phyloP scores from a whole-genome alignment of 2,888 invertebrate species.

The Vanessa cardui region DNA sequence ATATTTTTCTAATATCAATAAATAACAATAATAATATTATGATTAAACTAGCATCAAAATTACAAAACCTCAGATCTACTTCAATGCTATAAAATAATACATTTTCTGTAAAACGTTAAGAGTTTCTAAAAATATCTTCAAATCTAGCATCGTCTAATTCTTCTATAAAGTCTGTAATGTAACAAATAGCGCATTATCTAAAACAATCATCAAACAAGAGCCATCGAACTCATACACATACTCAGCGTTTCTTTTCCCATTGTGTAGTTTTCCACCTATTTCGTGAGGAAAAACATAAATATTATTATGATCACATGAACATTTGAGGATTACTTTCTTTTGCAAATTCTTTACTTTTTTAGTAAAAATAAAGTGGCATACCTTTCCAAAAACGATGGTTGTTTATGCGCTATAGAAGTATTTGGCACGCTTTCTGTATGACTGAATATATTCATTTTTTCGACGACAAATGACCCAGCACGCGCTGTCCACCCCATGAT shows the following conservation, averaged over 20 bases:
- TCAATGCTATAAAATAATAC: slow-evolving; percentile 24
- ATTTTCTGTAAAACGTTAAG: slow-evolving; percentile 14
- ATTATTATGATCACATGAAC: slow-evolving; percentile 24
- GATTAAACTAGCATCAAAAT: slow-evolving; percentile 24
- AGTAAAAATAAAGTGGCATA: slow-evolving; percentile 40
- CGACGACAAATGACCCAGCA: slow-evolving; percentile 91
- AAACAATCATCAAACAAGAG: slow-evolving; percentile 40
- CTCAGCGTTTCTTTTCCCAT: slow-evolving; percentile 57
- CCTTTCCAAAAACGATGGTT: slow-evolving; percentile 80
- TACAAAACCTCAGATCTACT: slow-evolving; percentile 26
- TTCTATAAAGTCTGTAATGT: slow-evolving; percentile 27
- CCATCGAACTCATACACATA: slow-evolving; percentile 50
- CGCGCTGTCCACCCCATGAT: slow-evolving; percentile 90
- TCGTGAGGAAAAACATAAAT: slow-evolving; percentile 48
- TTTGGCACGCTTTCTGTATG: slow-evolving; percentile 76
- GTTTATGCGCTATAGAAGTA: slow-evolving; percentile 72
- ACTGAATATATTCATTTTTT: slow-evolving; percentile 87
- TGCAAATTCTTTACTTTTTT: too few relatives aligned
- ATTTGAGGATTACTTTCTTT: too few relatives aligned
- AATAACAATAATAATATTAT: slow-evolving; percentile 1
- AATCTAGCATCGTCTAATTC: slow-evolving; percentile 36
- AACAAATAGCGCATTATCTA: slow-evolving; percentile 35
- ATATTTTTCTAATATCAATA: background rate
- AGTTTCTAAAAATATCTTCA: slow-evolving; percentile 22
- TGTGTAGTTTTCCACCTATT: slow-evolving; percentile 58